Percentiles rank a stretch among this genome's conserved stretches.
These are phyloP conservation scores for Eilema sororculum DNA, from an alignment of 2,888 invertebrate genomes.

Conservation along the genomic window DNA sequence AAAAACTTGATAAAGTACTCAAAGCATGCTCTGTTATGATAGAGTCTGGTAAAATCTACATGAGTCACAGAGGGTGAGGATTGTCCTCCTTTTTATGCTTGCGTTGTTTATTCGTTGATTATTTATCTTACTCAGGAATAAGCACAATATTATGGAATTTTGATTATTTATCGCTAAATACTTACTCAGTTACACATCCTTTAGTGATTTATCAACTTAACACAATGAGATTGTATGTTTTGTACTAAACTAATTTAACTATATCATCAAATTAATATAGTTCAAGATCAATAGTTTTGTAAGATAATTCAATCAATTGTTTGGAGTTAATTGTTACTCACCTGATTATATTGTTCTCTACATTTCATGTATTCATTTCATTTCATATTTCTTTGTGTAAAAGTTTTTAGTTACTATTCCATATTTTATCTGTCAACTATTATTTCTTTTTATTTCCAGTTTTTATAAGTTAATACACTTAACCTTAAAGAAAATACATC, in stretches of 20 bases:
- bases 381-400: too few relatives aligned
- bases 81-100: conserved; percentile 53
- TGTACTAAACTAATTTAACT: not conserved
- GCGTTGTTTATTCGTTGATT: conserved; percentile 36
- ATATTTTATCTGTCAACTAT: not conserved
- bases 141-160: not conserved
- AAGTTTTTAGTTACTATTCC: not conserved
- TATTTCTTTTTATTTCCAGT: not conserved
- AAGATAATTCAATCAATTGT: too few relatives aligned
- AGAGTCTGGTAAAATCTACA: conserved; percentile 96
- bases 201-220: not conserved
- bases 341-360: not conserved
- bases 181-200: not conserved
- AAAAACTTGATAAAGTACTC: conserved; percentile 95
- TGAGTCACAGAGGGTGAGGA: conserved; percentile 95
- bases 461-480: not conserved
- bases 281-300: not conserved
- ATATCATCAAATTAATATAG: not conserved
- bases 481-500: too few relatives aligned
- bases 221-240: not conserved
- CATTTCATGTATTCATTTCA: too few relatives aligned
- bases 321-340: not conserved
- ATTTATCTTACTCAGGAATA: not conserved
- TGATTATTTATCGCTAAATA: not conserved
- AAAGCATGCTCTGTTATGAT: conserved; percentile 96